phyloP scores from a whole-genome alignment of 2,113 vertebrate species.

The Podilymbus podiceps region DNA sequence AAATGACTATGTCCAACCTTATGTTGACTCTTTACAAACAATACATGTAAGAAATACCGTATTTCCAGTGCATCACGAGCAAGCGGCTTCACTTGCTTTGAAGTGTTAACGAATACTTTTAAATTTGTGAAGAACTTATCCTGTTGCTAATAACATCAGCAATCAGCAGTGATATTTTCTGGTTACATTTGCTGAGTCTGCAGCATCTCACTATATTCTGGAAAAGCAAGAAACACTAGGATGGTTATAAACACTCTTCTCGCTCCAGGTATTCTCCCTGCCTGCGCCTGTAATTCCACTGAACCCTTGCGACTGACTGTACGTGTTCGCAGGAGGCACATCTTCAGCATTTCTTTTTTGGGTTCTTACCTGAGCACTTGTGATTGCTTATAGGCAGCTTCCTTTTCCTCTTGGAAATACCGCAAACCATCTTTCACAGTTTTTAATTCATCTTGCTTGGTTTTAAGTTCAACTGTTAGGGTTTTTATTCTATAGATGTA shows the following conservation, averaged over 20 bases:
- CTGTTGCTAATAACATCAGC: not conserved
- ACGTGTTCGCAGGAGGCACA: not conserved
- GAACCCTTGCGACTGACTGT: not conserved
- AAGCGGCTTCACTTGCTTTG: not conserved
- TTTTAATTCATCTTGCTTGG: constrained; percentile 69
- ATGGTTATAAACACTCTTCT: constrained; percentile 54
- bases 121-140: not conserved
- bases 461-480: constrained; percentile 69
- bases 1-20: not conserved
- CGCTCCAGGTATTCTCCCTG: constrained; percentile 54
- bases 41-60: fast-evolving
- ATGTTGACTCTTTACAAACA: not conserved
- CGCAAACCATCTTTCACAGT: constrained; percentile 55
- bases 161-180: not conserved
- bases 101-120: not conserved
- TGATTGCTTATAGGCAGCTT: constrained; percentile 60
- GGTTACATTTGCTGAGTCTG: not conserved
- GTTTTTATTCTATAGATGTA: constrained; percentile 63
- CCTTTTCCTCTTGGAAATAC: constrained; percentile 69
- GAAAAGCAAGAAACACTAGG: not conserved
- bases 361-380: constrained; percentile 78
- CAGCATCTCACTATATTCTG: not conserved
- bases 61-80: not conserved
- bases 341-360: not conserved
- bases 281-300: not conserved